phyloP scores from a whole-genome alignment of 2,888 invertebrate species.

The Eristalinus sepulchralis region DNA sequence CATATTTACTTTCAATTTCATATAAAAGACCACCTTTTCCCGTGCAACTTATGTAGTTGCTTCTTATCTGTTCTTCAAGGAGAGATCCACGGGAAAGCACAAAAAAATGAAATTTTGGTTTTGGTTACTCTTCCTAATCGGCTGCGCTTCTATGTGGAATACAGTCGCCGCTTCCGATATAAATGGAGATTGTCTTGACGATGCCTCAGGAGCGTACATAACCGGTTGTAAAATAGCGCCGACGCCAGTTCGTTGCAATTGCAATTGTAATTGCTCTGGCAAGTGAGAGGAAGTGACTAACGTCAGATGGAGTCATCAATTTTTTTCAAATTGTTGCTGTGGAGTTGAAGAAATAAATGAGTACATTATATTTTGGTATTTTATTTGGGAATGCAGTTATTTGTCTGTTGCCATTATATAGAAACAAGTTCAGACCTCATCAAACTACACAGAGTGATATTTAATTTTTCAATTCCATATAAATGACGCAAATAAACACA shows the following conservation, averaged over 20 bases:
- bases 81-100: background rate
- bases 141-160: background rate
- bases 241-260: background rate
- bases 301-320: no score
- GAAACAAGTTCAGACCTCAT: no score
- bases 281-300: no score
- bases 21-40: background rate
- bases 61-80: background rate
- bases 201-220: background rate
- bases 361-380: no score
- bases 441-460: no score
- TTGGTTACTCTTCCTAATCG: background rate
- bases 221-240: background rate
- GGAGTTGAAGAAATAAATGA: no score
- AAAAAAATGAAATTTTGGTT: background rate
- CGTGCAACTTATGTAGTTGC: background rate
- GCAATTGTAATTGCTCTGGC: no score
- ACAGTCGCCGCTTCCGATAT: background rate
- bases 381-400: no score
- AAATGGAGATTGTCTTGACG: conserved; percentile 7
- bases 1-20: background rate
- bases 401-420: no score
- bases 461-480: no score
- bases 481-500: no score
- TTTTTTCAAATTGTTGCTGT: no score